These are phyloP conservation scores for Babylonia areolata DNA, from an alignment of 1,140 invertebrate species.

Conservation along the genomic window DNA sequence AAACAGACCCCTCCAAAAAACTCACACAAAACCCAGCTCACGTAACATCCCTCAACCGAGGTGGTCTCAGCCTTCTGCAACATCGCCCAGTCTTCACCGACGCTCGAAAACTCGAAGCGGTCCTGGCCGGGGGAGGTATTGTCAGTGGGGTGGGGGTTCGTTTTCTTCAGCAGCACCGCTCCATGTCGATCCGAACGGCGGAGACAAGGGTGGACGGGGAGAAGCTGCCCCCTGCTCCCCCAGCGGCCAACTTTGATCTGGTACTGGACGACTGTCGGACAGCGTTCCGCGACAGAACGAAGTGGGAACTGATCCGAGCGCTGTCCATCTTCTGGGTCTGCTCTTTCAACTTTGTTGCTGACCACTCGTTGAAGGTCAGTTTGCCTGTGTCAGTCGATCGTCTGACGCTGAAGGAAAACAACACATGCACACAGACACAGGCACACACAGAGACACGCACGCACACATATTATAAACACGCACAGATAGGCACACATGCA, in stretches of 20 bases:
- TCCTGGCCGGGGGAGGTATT: too few species aligned
- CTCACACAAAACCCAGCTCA: too few species aligned
- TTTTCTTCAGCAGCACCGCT: too few species aligned
- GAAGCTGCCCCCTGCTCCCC: neutral
- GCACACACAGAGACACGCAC: neutral
- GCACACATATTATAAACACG: neutral
- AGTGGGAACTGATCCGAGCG: slow-evolving; percentile 91
- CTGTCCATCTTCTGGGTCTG: slow-evolving; percentile 95
- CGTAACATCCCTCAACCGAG: too few species aligned
- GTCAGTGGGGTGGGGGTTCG: too few species aligned
- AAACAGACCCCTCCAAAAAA: too few species aligned
- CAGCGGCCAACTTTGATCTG: slow-evolving; percentile 80
- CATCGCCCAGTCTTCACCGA: too few species aligned
- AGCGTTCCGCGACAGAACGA: slow-evolving; percentile 89
- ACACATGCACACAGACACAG: neutral
- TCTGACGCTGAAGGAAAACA: neutral
- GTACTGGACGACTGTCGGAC: slow-evolving; percentile 81
- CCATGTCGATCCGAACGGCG: neutral
- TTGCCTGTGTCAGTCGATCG: neutral
- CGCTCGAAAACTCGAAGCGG: too few species aligned
- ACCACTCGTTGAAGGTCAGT: slow-evolving; percentile 94
- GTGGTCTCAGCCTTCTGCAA: too few species aligned
- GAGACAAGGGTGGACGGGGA: neutral
- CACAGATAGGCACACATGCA: too few species aligned
- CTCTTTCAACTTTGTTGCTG: slow-evolving; percentile 89